phyloP scores from a whole-genome alignment of 2,888 invertebrate species.

The Mythimna lalbum region DNA sequence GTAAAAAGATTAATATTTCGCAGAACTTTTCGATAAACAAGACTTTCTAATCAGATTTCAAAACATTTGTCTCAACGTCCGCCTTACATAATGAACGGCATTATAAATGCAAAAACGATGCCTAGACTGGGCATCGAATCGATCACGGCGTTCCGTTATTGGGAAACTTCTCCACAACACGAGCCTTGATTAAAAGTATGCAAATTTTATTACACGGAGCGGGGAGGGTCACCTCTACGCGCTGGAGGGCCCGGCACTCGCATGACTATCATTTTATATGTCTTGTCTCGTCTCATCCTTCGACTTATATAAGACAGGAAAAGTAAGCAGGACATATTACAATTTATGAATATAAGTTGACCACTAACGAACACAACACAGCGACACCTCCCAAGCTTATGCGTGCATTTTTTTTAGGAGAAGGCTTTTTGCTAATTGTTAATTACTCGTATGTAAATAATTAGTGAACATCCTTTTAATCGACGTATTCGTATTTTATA shows the following conservation, averaged over 20 bases:
- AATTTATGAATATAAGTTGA: neutral
- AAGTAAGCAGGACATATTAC: neutral
- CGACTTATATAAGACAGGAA: neutral
- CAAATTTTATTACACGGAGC: slow-evolving; percentile 90
- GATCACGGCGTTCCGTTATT: slow-evolving; percentile 89
- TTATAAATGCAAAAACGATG: slow-evolving; percentile 80
- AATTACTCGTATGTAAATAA: too few species aligned
- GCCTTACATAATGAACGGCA: slow-evolving; percentile 58
- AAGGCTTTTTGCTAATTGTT: too few species aligned
- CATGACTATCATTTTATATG: slow-evolving; percentile 71
- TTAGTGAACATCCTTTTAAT: too few species aligned
- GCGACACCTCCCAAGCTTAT: neutral
- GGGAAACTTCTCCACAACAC: slow-evolving; percentile 91
- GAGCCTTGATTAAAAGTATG: slow-evolving; percentile 91
- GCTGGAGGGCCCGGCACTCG: slow-evolving; percentile 63
- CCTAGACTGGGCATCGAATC: slow-evolving; percentile 81
- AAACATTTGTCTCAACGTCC: slow-evolving; percentile 38
- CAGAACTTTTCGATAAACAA: neutral
- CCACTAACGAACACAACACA: neutral
- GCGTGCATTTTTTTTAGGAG: too few species aligned
- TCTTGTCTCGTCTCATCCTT: slow-evolving; percentile 32
- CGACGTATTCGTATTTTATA: too few species aligned
- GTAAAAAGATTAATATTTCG: neutral
- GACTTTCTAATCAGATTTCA: slow-evolving; percentile 14
- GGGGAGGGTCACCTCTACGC: slow-evolving; percentile 73